phyloP scores from a whole-genome alignment of 2,113 vertebrate genomes.

The Chlorodrepanis virens region DNA sequence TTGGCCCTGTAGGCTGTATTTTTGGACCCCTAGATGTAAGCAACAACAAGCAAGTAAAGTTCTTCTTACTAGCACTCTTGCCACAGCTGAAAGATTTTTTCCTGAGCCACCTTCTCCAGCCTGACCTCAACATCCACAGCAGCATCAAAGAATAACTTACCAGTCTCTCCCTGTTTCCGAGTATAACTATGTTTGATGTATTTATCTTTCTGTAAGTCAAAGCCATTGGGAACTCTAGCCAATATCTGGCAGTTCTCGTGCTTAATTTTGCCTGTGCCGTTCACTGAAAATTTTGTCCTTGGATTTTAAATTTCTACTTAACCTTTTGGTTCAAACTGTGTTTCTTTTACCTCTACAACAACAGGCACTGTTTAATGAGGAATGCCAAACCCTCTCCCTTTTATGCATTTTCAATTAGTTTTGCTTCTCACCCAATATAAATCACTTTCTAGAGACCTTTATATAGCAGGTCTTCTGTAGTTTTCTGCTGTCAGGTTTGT shows the following conservation, averaged over 20 bases:
- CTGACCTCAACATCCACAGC: neutral
- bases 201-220: slow-evolving; percentile 6
- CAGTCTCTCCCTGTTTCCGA: neutral
- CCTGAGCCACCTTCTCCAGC: neutral
- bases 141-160: neutral
- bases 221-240: neutral
- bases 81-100: neutral
- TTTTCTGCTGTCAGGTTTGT: slow-evolving; percentile 25
- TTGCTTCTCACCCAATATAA: slow-evolving; percentile 49
- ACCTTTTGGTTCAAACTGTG: neutral
- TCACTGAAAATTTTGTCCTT: neutral
- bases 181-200: neutral
- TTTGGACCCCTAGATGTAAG: neutral
- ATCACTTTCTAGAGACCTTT: slow-evolving; percentile 20
- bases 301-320: slow-evolving; percentile 25
- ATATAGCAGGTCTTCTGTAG: neutral
- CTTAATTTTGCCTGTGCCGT: neutral
- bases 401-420: slow-evolving; percentile 55
- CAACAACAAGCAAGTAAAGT: neutral
- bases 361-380: slow-evolving; percentile 34
- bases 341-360: slow-evolving; percentile 39
- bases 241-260: neutral
- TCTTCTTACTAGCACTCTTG: neutral
- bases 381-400: slow-evolving; percentile 19
- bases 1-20: neutral